These are phyloP conservation scores for Maconellicoccus hirsutus DNA, from an alignment of 1,140 invertebrate genomes.

Conservation along the genomic window DNA sequence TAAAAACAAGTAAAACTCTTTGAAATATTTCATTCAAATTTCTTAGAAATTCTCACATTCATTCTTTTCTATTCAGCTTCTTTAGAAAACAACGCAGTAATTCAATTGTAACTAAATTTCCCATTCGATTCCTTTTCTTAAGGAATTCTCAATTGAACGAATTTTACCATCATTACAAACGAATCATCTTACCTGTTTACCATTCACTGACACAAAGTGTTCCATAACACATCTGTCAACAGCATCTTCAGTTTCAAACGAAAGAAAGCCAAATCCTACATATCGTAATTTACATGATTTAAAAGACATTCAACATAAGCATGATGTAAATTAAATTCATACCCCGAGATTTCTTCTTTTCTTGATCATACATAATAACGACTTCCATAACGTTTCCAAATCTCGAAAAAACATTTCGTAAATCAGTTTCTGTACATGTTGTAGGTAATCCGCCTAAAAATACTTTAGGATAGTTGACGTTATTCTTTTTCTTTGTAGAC, in stretches of 20 bases:
- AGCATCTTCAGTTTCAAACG: conserved; percentile 86
- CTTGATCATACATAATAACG: conserved; percentile 96
- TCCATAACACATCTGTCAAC: conserved; percentile 84
- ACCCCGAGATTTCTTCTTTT: conserved; percentile 92
- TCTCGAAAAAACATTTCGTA: conserved; percentile 77
- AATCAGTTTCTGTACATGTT: conserved; percentile 87
- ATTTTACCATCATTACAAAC: too few relatives aligned
- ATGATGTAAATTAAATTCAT: conserved; percentile 34
- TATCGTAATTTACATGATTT: not conserved
- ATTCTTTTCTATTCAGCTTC: too few relatives aligned
- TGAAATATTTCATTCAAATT: too few relatives aligned
- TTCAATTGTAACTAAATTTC: too few relatives aligned
- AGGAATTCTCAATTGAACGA: too few relatives aligned
- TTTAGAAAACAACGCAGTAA: too few relatives aligned
- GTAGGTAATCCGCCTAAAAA: conserved; percentile 87
- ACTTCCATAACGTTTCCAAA: conserved; percentile 94
- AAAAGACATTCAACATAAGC: too few relatives aligned
- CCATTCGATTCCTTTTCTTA: too few relatives aligned
- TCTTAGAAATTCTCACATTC: too few relatives aligned
- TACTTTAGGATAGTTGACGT: conserved; percentile 82
- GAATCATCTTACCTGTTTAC: conserved; percentile 94
- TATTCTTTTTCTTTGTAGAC: conserved; percentile 80
- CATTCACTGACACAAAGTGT: conserved; percentile 89
- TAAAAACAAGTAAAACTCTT: too few relatives aligned
- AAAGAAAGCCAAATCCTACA: conserved; percentile 86